Percentiles rank a stretch among this genome's conserved stretches.
Evolutionary conservation across 2,113 vertebrate genomes (phyloP).

Genomic region (Cathartes aura): DNA sequence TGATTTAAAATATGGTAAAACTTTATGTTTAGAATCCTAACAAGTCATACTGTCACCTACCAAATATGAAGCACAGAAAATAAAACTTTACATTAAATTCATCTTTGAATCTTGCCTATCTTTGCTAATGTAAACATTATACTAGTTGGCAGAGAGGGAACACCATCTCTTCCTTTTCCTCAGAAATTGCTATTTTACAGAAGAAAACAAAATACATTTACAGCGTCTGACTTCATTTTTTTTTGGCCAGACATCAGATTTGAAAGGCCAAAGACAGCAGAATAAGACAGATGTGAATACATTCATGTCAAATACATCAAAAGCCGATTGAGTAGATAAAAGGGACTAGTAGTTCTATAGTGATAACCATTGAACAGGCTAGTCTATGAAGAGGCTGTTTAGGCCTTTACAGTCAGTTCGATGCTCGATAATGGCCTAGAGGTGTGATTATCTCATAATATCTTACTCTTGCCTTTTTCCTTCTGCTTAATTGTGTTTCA

Average conservation of each 20-base stretch:
- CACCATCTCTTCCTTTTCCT: neutral
- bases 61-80: neutral
- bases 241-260: neutral
- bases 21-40: neutral
- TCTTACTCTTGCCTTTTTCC: neutral
- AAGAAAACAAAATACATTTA: neutral
- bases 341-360: neutral
- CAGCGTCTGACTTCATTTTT: neutral
- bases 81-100: neutral
- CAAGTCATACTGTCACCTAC: neutral
- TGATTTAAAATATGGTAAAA: neutral
- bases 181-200: neutral
- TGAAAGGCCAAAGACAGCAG: neutral
- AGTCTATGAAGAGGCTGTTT: neutral
- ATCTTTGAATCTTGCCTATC: neutral
- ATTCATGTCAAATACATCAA: neutral
- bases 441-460: neutral
- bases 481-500: neutral
- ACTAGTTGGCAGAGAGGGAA: neutral
- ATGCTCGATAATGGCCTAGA: neutral
- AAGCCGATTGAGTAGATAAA: neutral
- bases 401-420: neutral
- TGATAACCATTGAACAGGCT: neutral
- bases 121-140: neutral
- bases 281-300: neutral